phyloP scores from a whole-genome alignment of 2,113 vertebrate genomes.

The Xyliphius kryptos region DNA sequence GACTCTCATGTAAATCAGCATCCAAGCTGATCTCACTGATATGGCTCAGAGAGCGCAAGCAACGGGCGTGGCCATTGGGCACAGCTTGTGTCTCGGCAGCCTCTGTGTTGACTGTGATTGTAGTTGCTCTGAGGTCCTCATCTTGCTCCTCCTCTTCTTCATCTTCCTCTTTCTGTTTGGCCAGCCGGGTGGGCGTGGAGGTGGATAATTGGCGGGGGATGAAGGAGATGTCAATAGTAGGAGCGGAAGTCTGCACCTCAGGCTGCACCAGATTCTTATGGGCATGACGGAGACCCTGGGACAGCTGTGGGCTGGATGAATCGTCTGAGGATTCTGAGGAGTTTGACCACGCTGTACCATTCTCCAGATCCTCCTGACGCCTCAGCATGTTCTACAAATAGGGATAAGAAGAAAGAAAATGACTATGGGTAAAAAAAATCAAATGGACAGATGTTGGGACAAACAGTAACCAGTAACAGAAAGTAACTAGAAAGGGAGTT shows the following conservation, averaged over 20 bases:
- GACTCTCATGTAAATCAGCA: conserved; percentile 47
- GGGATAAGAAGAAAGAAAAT: not conserved
- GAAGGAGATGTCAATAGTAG: conserved; percentile 75
- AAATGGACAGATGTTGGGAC: too few relatives aligned
- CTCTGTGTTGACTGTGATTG: conserved; percentile 33
- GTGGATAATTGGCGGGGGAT: conserved; percentile 60
- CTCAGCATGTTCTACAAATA: conserved; percentile 79
- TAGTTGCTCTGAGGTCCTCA: conserved; percentile 9
- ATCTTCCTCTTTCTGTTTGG: conserved; percentile 42
- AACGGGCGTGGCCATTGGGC: conserved; percentile 66
- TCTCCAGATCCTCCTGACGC: conserved; percentile 82
- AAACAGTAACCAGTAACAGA: too few relatives aligned
- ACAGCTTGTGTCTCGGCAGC: conserved; percentile 41
- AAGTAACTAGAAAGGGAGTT: too few relatives aligned
- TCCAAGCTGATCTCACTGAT: conserved; percentile 88
- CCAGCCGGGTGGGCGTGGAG: conserved; percentile 25
- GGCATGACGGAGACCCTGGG: conserved; percentile 60
- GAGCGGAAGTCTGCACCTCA: conserved; percentile 63
- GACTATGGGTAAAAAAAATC: too few relatives aligned
- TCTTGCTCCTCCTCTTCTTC: conserved; percentile 52
- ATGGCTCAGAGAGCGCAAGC: conserved; percentile 85
- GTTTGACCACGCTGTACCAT: conserved; percentile 86
- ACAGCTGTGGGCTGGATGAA: conserved; percentile 86
- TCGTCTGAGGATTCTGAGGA: conserved; percentile 92
- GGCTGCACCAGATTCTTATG: conserved; percentile 72